Base-by-base conservation (phyloP, 2,797 vertebrate species). In the Alauda arvensis region DNA sequence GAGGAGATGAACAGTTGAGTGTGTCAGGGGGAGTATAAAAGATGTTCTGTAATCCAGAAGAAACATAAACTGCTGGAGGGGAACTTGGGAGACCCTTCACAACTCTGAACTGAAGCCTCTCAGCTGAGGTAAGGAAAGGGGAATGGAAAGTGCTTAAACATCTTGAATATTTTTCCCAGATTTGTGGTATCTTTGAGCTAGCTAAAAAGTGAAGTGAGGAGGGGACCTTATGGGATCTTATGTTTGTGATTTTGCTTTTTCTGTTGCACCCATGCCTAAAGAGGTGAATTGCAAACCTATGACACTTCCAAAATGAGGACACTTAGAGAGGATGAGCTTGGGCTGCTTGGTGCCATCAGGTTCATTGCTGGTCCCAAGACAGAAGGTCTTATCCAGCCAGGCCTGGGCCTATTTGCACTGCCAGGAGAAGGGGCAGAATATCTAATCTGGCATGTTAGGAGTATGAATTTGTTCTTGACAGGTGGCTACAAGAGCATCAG, bases 171-270 rank as follows among this genome's bases (percentile, higher is more conserved):
- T 88, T 85, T 78, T 46, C 39, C 70, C 18, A 39, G 26, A 31
- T 71, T 52, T 68, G 12, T 63, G 31, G 12, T 59, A 16, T 55
- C 37, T 71, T 60, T 48, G 21, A 25, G 6, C 18, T 72, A 71
- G 17, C 33, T 81, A 40, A 71, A 74, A 34, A 29, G 10, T 14
- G 14, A 55, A 7, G 21, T 10, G 25, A 1, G 4, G n/a, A 8
- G 17, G 9, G 1, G 13, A 49, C 5, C 4, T 9, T 72, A 11
- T 37, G n/a, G 42, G 53, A 53, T 61, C 14, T 4, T 10, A 0
- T 43, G 17, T 42, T 42, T 65, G 39, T 71, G 51, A 18, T 77
- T 85, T 75, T 85, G 18, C n/a, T 71, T 57, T 0, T 3, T 37
- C 43, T 65, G 1, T 53, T 66, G 25, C 15, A 51, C 26, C 23